Base-by-base conservation (phyloP, 2,113 vertebrate species). In the Camelus bactrianus region DNA sequence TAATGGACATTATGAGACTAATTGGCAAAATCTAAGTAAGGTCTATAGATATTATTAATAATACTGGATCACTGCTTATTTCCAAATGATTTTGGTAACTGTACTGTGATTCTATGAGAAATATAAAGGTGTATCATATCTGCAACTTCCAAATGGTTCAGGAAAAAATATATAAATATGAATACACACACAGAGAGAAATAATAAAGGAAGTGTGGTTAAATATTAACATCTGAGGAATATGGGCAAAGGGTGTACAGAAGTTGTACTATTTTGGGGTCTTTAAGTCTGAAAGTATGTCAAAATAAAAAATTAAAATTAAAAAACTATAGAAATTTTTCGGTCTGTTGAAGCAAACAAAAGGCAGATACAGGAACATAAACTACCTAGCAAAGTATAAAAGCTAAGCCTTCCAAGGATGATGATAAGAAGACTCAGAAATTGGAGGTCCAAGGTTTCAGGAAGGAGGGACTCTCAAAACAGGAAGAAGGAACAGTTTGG, bases 201-300 rank as follows among this genome's bases (percentile, higher is more conserved):
- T 32, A 52, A 75, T 60, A 85, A 81, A 79, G 22, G 3, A 46
- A 92, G 67, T 46, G 1, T 24, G 46, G 38, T 42, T 75, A 86
- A 92, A 82, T 77, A 75, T n/a, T 65, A 70, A 80, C 3, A 42
- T 62, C 26, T 88, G 54, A 64, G 26, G n/a, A 87, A 46, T 46
- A 56, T n/a, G 13, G 5, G 28, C 48, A 30, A 86, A 69, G 48
- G 3, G 19, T 28, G 28, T 46, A 67, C 16, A 89, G 52, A 84
- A 89, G 77, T 12, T 56, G 14, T 16, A n/a, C 12, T 72, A 19
- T 65, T 86, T 92, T 65, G 32, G 48, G 46, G 93, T 75, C 4
- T 94, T 81, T 58, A 56, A 95, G 82, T 81, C 60, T 95, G 19
- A 94, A 95, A 94, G 54, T 92, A 67, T 91, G 70, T 73, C 48